Evolutionary conservation across 2,888 invertebrate genomes (phyloP).

Genomic region (Brachyopa scutellaris): DNA sequence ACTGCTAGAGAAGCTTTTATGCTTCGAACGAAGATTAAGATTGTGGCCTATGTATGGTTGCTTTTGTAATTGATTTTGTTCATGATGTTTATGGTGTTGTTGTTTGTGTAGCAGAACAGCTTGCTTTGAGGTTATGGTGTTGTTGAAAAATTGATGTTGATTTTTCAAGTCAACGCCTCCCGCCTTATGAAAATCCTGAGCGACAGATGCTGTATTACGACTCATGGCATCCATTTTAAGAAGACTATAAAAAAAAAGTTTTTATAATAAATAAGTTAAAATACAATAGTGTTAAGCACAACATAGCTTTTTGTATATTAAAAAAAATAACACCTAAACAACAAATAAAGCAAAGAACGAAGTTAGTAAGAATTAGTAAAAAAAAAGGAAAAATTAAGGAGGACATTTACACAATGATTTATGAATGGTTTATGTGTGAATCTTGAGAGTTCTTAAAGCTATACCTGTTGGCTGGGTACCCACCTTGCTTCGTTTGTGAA

Average conservation of each 20-base stretch:
- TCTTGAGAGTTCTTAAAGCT: no score
- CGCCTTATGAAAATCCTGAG: conserved; percentile 86
- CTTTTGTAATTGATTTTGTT: conserved; percentile 63
- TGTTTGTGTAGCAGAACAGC: conserved; percentile 65
- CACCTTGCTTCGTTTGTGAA: no score
- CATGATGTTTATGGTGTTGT: conserved; percentile 61
- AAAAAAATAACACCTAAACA: conserved; percentile 1
- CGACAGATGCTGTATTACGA: conserved; percentile 82
- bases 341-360: conserved; percentile 51
- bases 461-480: no score
- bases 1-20: conserved; percentile 46
- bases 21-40: conserved; percentile 55
- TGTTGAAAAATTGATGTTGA: conserved; percentile 73
- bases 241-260: conserved; percentile 77
- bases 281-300: no score
- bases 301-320: no score
- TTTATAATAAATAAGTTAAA: neutral
- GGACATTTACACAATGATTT: neutral
- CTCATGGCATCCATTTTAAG: conserved; percentile 82
- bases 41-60: conserved; percentile 48
- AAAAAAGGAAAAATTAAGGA: neutral
- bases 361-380: conserved; percentile 10
- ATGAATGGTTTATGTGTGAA: neutral
- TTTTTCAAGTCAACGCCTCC: conserved; percentile 83
- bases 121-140: conserved; percentile 72